Evolutionary conservation across 1,140 invertebrate species (phyloP), one percentile per base, ranked within the genome.

Genomic region (Oryctes rhinoceros): DNA sequence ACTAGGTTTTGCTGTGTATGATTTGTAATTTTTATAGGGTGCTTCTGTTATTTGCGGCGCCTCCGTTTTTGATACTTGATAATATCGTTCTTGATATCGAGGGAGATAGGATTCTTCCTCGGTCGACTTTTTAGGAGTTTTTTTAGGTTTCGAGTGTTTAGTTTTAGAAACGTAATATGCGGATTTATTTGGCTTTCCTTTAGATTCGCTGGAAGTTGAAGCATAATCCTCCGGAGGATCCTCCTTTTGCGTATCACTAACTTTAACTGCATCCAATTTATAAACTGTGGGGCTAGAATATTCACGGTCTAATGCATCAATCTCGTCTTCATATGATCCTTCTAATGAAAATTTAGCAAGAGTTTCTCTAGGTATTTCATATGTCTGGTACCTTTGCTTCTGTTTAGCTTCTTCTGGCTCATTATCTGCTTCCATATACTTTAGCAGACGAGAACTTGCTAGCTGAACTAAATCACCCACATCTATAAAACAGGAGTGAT

Each of bases 101-200:
- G 65, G 65, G 7, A 71, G 7, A 35, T 71, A 71, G 7, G 65
- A 71, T 37, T 71, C 53, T 62, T 62, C 65, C 10, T 71, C 65
- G 15, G 11, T 79, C 1, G 47, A 62, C 11, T 59, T 15, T 37
- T 79, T 67, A 6, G 79, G 47, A 75, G 49, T 48, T 37, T 80
- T 74, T 59, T 78, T 62, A n/a, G 49, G 18, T 78, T 81, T 81
- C 7, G 15, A 44, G 30, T 49, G 37, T 44, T 76, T 76, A 7
- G 37, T 49, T 76, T 44, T 76, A 9, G 10, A 24, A n/a, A n/a
- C 30, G 18, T 76, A 47, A n/a, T 76, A 44, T 15, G 37, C n/a
- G 1, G 75, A 49, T 47, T 76, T 37, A 37, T 24, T 76, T 9
- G 75, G 75, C n/a, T 47, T 47, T 49, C 15, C 75, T 1, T 20